These are phyloP conservation scores for Xenopus laevis DNA, from an alignment of 2,113 vertebrate genomes.

Conservation along the genomic window DNA sequence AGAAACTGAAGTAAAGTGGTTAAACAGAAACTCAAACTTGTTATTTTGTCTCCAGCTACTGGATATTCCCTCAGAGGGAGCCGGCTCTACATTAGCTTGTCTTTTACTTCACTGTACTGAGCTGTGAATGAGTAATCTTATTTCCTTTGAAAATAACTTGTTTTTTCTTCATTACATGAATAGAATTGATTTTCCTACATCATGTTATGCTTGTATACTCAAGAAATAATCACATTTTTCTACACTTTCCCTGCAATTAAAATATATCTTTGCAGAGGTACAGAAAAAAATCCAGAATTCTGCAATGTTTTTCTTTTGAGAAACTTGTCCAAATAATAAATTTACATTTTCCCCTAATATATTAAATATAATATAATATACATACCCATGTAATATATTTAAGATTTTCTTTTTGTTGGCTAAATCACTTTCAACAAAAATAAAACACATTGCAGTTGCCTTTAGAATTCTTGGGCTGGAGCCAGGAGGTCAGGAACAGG, in stretches of 20 bases:
- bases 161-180: constrained; percentile 78
- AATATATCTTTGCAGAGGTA: not conserved
- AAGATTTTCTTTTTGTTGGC: too few relatives aligned
- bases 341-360: too few relatives aligned
- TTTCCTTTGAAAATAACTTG: constrained; percentile 72
- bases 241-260: constrained; percentile 55
- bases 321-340: too few relatives aligned
- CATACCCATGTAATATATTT: too few relatives aligned
- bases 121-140: constrained; percentile 69
- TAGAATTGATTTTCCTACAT: constrained; percentile 73
- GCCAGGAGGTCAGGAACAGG: too few relatives aligned
- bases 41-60: constrained; percentile 74
- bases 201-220: constrained; percentile 74
- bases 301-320: too few relatives aligned
- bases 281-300: not conserved
- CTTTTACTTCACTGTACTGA: constrained; percentile 66
- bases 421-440: too few relatives aligned
- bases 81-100: constrained; percentile 61
- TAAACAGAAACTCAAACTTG: constrained; percentile 75
- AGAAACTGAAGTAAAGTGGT: constrained; percentile 49
- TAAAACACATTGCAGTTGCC: too few relatives aligned
- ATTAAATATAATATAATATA: too few relatives aligned
- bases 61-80: constrained; percentile 73
- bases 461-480: too few relatives aligned
- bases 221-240: constrained; percentile 65